Base-by-base conservation (phyloP, 2,797 vertebrate species). In the Melanotaenia trifasciata region DNA sequence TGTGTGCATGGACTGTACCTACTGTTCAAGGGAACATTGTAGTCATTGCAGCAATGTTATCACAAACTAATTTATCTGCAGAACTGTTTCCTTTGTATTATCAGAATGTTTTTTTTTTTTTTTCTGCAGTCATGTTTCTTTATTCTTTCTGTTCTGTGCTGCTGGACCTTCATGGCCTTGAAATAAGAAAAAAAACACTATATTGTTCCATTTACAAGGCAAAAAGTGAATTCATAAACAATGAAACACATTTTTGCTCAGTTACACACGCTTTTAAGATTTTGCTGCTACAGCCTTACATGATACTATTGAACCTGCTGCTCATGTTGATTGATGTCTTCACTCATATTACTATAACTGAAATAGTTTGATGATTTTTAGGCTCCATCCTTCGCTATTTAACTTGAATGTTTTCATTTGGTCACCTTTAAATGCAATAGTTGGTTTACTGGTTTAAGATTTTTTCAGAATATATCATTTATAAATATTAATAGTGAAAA, bases 1-100 rank as follows among this genome's bases (percentile, higher is more conserved):
- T 72, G 81, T 84, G 81, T 81, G 68, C 73, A 76, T 36, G 58
- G 75, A 61, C 57, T 61, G 16, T 10, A 32, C 1, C 5, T 9
- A 5, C 4, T 58, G 40, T 76, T 77, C 62, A 72, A 47, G 53
- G 26, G 54, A 74, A 64, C 26, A 64, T 67, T 79, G 61, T 13
- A 43, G 54, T 78, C 43, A 45, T 10, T 22, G 47, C 20, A 51
- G 47, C 43, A 18, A 56, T 30, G 33, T 64, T 30, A 71, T 18
- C 30, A 35, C 51, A 69, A 72, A 78, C 81, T 1, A 32, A 72
- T 83, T 67, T 58, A 43, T 74, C 16, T 3, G 32, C 53, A 60
- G 51, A 50, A 53, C 13, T 16, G 33, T 40, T 64, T 70, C 9
- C 18, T 66, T 32, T 28, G 18, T 53, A 43, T 30, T 3, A 40